A percentile compares a stretch with the other conserved stretches of the same genome.
These are phyloP conservation scores for Mormoops blainvillei DNA, from an alignment of 2,113 vertebrate species.

Conservation along the genomic window DNA sequence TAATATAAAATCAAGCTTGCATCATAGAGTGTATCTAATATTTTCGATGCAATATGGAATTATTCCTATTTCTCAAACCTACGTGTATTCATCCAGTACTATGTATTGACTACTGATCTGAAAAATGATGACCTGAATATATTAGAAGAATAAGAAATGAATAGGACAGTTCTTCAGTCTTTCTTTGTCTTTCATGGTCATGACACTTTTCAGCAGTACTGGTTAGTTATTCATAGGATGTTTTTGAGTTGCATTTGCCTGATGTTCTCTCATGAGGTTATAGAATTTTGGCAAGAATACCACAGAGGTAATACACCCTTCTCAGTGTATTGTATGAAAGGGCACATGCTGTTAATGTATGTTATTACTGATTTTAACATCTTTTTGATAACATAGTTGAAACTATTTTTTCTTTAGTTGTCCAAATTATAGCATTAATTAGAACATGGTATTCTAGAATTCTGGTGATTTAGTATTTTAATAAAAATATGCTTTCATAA, in stretches of 20 bases:
- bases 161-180: not conserved
- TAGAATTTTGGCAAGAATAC: not conserved
- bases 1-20: not conserved
- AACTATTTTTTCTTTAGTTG: not conserved
- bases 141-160: not conserved
- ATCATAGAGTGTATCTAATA: not conserved
- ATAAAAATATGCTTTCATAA: not conserved
- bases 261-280: not conserved
- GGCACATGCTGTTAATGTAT: not conserved
- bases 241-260: not conserved
- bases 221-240: not conserved
- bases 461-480: slow-evolving; percentile 2
- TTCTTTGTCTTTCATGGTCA: not conserved
- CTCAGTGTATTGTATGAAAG: not conserved
- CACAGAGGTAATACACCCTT: not conserved
- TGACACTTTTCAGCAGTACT: not conserved
- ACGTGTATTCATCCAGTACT: not conserved
- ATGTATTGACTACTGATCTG: not conserved
- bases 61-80: not conserved
- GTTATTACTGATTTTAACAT: not conserved
- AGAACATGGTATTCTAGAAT: not conserved
- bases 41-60: not conserved
- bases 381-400: not conserved
- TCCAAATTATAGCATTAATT: not conserved
- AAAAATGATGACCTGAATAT: not conserved